Conservation (phyloP, 1,140 invertebrate species). For the Medauroidea extradentata region DNA sequence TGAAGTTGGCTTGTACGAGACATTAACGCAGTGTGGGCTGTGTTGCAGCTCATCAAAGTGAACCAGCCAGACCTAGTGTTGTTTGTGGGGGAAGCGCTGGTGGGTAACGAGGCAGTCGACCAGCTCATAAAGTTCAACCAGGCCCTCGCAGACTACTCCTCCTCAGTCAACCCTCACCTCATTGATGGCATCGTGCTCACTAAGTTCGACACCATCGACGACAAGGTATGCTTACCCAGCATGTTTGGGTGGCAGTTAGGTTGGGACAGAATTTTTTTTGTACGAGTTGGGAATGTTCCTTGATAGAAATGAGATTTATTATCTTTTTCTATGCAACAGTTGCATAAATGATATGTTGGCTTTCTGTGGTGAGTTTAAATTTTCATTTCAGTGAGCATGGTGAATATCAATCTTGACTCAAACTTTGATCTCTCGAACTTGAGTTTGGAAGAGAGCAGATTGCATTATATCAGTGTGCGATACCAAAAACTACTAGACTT, state of each 20-base stretch:
- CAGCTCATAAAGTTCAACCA: conserved; percentile 99
- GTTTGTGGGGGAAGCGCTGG: conserved; percentile 98
- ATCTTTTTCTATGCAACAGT: conserved; percentile 7
- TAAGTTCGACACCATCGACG: conserved; percentile 99
- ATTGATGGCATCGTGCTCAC: conserved; percentile 98
- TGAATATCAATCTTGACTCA: too few relatives aligned
- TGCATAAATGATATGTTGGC: too few relatives aligned
- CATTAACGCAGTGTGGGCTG: background rate
- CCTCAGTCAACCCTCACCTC: conserved; percentile 76
- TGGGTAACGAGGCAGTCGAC: conserved; percentile 99
- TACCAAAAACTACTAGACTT: too few relatives aligned
- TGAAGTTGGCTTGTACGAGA: too few relatives aligned
- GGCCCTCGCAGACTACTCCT: conserved; percentile 85
- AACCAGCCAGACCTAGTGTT: conserved; percentile 97
- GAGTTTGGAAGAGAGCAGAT: too few relatives aligned
- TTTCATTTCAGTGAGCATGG: too few relatives aligned
- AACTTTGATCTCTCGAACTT: too few relatives aligned
- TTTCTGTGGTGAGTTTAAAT: too few relatives aligned
- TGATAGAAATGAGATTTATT: conserved; percentile 1
- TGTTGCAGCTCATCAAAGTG: conserved; percentile 63
- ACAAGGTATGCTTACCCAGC: conserved; percentile 66
- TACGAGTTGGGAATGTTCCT: conserved; percentile 6
- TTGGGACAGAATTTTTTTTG: too few relatives aligned
- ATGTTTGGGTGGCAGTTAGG: too few relatives aligned
- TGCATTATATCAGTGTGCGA: too few relatives aligned